phyloP scores from a whole-genome alignment of 1,140 invertebrate species.

The Epicauta chinensis region DNA sequence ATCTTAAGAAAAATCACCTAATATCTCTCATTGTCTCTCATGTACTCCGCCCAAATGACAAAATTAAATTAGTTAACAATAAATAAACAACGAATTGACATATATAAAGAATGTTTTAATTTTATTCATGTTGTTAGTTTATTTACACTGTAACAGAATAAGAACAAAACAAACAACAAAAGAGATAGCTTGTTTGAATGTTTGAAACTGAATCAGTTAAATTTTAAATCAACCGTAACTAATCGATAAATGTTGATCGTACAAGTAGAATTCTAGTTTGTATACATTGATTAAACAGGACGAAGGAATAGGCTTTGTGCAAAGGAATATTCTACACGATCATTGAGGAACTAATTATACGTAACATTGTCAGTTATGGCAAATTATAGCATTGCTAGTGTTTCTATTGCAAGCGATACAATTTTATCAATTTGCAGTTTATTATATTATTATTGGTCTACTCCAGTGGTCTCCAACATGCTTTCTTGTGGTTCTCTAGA shows the following conservation, averaged over 20 bases:
- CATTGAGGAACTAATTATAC: slow-evolving; percentile 7
- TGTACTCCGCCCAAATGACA: not conserved
- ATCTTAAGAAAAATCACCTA: slow-evolving; percentile 11
- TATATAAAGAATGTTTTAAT: not conserved
- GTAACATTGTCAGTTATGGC: too few relatives aligned
- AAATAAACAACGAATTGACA: not conserved
- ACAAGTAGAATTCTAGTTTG: slow-evolving; percentile 12
- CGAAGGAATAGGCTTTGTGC: slow-evolving; percentile 5
- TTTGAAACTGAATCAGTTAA: slow-evolving; percentile 14
- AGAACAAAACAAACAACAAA: too few relatives aligned
- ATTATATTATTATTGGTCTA: not conserved
- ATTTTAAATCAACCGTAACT: slow-evolving; percentile 14
- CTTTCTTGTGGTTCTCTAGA: too few relatives aligned
- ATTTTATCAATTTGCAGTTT: not conserved
- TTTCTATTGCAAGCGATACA: slow-evolving; percentile 3
- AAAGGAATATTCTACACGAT: slow-evolving; percentile 3
- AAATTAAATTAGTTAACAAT: slow-evolving; percentile 9
- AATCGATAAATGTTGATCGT: slow-evolving; percentile 15
- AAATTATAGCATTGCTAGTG: too few relatives aligned
- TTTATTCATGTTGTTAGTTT: too few relatives aligned
- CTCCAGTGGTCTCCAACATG: too few relatives aligned
- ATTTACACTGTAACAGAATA: too few relatives aligned
- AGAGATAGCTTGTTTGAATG: slow-evolving; percentile 1
- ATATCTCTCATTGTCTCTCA: slow-evolving; percentile 1
- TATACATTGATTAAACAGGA: slow-evolving; percentile 15